These are phyloP conservation scores for Pelodytes ibericus DNA, from an alignment of 2,797 vertebrate genomes.

Conservation along the genomic window DNA sequence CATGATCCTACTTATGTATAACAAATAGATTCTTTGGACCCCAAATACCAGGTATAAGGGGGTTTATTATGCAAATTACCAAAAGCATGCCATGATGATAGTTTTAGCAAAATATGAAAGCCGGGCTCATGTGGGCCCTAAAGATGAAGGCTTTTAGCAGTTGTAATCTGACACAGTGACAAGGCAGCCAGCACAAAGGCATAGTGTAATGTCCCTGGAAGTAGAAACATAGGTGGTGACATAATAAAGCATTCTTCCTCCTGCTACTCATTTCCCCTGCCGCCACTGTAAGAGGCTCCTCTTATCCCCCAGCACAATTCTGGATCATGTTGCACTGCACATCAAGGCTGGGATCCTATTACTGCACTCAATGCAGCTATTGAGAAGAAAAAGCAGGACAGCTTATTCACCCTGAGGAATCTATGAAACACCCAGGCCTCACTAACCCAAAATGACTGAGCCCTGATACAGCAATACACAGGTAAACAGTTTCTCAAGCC, in stretches of 20 bases:
- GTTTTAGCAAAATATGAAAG: too few species aligned
- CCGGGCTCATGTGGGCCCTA: too few species aligned
- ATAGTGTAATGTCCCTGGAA: background rate
- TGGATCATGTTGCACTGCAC: constrained; percentile 45
- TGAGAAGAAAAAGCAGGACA: constrained; percentile 43
- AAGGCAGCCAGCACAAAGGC: constrained; percentile 4
- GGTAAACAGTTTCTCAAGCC: constrained; percentile 10
- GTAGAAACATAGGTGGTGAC: constrained; percentile 34
- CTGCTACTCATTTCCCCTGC: constrained; percentile 26
- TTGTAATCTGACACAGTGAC: constrained; percentile 16
- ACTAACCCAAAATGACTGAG: constrained; percentile 15
- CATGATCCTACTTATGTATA: too few species aligned
- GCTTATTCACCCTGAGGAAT: constrained; percentile 35
- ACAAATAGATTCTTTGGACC: too few species aligned
- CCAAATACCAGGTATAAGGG: too few species aligned
- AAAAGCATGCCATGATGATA: too few species aligned
- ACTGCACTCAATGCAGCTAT: constrained; percentile 50
- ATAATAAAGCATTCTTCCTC: constrained; percentile 36
- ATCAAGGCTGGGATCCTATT: constrained; percentile 49
- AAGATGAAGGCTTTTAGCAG: background rate
- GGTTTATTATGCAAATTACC: too few species aligned
- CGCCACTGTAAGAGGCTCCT: constrained; percentile 6
- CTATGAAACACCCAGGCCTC: constrained; percentile 16
- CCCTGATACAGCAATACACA: constrained; percentile 21
- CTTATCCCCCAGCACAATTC: constrained; percentile 18